Evolutionary conservation across 2,113 vertebrate species (phyloP), one percentile per base, ranked within the genome.

Genomic region (Lichenostomus cassidix): DNA sequence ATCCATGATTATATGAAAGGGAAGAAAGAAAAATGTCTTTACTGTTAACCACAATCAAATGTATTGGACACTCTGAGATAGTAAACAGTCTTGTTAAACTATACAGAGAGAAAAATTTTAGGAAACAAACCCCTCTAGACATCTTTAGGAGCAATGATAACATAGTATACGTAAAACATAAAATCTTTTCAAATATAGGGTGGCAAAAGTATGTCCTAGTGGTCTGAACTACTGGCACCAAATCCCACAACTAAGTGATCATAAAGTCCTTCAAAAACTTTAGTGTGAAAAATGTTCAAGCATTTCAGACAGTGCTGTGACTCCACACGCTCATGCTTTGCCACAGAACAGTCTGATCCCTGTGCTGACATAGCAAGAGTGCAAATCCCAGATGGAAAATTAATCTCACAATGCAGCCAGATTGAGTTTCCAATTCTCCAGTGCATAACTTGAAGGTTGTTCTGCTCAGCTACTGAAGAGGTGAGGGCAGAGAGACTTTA

Each of bases 311-410:
- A 93, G 88, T 5, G 50, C 89, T 77, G 73, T 82, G 92, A 73
- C 90, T 97, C 93, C 84, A 60, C 87, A 90, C 35, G 93, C 92
- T 80, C 67, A 29, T 69, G 96, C 96, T 90, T 74, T 39, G 90
- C 95, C 95, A 91, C 69, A 86, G 96, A 97, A 97, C 94, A 97
- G 94, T 83, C 97, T 97, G 97, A 97, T 98, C 96, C 81, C 94
- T 95, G n/a, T 16, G 71, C 89, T 95, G 94, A 94, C 95, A 95
- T 87, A 95, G 91, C 94, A 96, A 95, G 95, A 97, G 95, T 96
- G 98, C 97, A 98, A 95, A 96, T 96, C 95, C 95, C 95, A 98
- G 96, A 97, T 74, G 94, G 96, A 97, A 98, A 97, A 97, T 96
- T 94, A 97, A 94, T 97, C 97, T 97, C 86, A 52, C 85, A 93